Conservation (phyloP, 2,113 vertebrate genomes). For the Passer montanus region DNA sequence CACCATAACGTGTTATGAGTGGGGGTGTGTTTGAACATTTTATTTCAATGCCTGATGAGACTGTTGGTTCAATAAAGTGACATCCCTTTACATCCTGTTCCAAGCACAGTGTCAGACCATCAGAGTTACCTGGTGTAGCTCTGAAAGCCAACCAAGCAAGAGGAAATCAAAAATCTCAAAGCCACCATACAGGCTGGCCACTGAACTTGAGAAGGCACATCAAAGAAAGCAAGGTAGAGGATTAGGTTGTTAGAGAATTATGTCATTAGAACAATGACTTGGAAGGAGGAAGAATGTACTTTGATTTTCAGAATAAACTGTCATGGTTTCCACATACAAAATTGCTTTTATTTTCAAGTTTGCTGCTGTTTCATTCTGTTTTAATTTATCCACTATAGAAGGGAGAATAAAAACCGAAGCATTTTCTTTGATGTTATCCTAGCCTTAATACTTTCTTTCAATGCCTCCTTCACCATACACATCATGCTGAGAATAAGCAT, state of each 20-base stretch:
- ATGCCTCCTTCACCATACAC: neutral
- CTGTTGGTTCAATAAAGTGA: conserved; percentile 41
- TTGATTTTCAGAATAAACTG: conserved; percentile 3
- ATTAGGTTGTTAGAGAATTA: neutral
- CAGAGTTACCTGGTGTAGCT: conserved; percentile 45
- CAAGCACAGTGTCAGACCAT: conserved; percentile 42
- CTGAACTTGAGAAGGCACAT: neutral
- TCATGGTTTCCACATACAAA: neutral
- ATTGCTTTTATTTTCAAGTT: conserved; percentile 39
- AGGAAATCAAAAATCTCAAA: conserved; percentile 36
- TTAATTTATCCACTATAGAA: conserved; percentile 33
- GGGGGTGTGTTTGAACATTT: conserved; percentile 52
- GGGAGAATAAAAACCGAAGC: neutral
- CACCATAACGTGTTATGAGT: conserved; percentile 10
- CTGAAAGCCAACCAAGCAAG: conserved; percentile 28
- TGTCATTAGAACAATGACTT: neutral
- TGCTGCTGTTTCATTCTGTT: neutral
- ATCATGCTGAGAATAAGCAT: conserved; percentile 14
- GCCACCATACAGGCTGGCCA: conserved; percentile 6
- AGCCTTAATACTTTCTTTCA: conserved; percentile 24
- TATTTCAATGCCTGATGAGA: conserved; percentile 64
- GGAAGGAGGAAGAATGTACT: neutral
- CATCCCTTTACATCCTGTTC: conserved; percentile 17
- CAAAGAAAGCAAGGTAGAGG: conserved; percentile 31
- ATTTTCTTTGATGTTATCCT: conserved; percentile 32